Conservation (phyloP, 23 tunicate species). For the Ascidia mentula region DNA sequence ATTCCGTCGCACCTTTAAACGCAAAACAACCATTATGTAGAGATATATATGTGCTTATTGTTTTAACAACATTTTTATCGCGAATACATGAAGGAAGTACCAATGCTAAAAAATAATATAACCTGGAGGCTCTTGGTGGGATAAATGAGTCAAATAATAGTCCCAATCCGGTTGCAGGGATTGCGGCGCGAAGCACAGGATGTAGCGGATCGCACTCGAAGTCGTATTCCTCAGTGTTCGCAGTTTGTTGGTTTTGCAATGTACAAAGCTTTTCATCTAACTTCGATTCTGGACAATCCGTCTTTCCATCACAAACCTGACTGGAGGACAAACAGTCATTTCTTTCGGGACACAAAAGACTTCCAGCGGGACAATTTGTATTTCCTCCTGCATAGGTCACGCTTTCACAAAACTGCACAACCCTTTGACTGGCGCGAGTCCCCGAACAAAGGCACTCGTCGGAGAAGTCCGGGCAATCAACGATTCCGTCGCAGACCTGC, state of each 20-base stretch:
- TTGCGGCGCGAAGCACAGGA: neutral
- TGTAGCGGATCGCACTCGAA: neutral
- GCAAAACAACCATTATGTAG: no score
- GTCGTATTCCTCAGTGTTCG: neutral
- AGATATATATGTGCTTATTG: no score
- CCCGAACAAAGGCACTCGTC: conserved; percentile 41
- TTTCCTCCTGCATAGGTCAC: conserved; percentile 12
- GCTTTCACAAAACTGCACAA: conserved; percentile 3
- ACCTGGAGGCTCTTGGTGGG: neutral
- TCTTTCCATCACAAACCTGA: conserved; percentile 21
- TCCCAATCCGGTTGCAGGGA: neutral
- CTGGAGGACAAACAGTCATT: neutral
- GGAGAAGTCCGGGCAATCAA: conserved; percentile 39
- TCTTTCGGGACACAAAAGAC: conserved; percentile 19
- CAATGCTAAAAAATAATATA: no score
- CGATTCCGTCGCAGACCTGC: conserved; percentile 38
- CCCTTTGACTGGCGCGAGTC: neutral
- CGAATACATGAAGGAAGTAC: no score
- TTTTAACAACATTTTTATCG: neutral
- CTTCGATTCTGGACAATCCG: conserved; percentile 24
- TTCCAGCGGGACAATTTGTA: conserved; percentile 6
- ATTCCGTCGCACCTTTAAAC: conserved; percentile 44
- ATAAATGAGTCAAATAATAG: neutral
- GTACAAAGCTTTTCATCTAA: conserved; percentile 35
- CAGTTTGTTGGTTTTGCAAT: no score